Base-by-base conservation (phyloP, 2,113 vertebrate genomes). In the Rhineura floridana region DNA sequence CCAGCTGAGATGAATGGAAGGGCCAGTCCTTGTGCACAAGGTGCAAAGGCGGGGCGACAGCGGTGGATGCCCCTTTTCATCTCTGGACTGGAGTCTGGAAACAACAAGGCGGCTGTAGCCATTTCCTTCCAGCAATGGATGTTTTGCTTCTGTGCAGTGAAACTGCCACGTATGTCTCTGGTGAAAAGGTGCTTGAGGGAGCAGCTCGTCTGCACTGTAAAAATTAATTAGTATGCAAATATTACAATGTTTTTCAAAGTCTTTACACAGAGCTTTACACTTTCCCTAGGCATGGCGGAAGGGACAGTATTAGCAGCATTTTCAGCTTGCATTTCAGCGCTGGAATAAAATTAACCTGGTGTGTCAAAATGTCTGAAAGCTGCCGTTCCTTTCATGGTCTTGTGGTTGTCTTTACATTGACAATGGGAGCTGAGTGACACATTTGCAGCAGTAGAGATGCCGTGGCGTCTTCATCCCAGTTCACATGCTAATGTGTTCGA, bases 321-420 rank as follows among this genome's bases (percentile, higher is more conserved):
- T 82, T 85, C 75, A 11, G 89, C 19, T 70, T 19, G 85, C 19
- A 55, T 8, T 90, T 83, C 44, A 63, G 3, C 83, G 84, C 55
- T 84, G 28, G 42, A 89, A 92, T 62, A 87, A 87, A 88, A 91
- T 63, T 28, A 52, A 28, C 42, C 62, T 83, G 62, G 15, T 82
- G 36, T 65, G 76, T 90, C 81, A 89, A 92, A 92, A 62, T 65
- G 84, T 87, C 81, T 87, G 72, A 83, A 7, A 90, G 83, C 81
- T 63, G 69, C 65, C 79, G 46, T 67, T 86, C 39, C 44, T 52
- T 28, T n/a, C 25, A 62, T 65, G n/a, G n/a, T 88, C 88, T 30
- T 77, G 86, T 80, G 46, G 84, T n/a, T 13, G 80, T 73, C 62
- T 39, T 90, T 88, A 80, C 30, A 89, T 72, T 59, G 19, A 46